phyloP scores from a whole-genome alignment of 92 coral and sea anemone genomes.

The Phenganax stokvisi region DNA sequence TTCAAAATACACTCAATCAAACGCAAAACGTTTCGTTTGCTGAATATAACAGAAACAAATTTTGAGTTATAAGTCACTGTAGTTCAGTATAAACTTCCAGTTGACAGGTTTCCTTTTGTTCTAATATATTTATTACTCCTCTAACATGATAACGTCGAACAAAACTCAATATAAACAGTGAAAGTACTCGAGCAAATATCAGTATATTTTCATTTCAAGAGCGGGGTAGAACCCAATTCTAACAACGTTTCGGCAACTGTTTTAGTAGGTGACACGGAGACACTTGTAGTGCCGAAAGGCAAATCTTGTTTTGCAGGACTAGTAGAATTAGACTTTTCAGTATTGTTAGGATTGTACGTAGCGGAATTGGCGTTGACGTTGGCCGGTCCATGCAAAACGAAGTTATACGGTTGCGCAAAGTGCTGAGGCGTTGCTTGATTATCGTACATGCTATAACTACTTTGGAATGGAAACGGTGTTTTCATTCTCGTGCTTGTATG shows the following conservation, averaged over 20 bases:
- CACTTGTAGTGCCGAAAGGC: neutral
- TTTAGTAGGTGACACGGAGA: neutral
- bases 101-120: too few relatives aligned
- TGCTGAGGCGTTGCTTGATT: neutral
- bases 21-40: too few relatives aligned
- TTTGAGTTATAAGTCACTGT: too few relatives aligned
- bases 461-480: neutral
- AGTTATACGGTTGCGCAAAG: neutral
- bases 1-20: too few relatives aligned
- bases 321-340: neutral
- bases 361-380: neutral
- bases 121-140: too few relatives aligned
- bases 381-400: conserved; percentile 2
- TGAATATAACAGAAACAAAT: too few relatives aligned
- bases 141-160: too few relatives aligned
- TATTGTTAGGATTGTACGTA: neutral
- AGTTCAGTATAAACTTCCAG: too few relatives aligned
- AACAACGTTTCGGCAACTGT: neutral
- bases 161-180: too few relatives aligned
- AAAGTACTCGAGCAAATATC: too few relatives aligned
- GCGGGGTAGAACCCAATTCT: neutral
- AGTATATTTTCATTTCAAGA: neutral
- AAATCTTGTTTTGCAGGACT: neutral
- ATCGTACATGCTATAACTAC: neutral
- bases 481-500: neutral